These are phyloP conservation scores for Yponomeuta evonymella DNA, from an alignment of 2,888 invertebrate genomes.

Conservation along the genomic window DNA sequence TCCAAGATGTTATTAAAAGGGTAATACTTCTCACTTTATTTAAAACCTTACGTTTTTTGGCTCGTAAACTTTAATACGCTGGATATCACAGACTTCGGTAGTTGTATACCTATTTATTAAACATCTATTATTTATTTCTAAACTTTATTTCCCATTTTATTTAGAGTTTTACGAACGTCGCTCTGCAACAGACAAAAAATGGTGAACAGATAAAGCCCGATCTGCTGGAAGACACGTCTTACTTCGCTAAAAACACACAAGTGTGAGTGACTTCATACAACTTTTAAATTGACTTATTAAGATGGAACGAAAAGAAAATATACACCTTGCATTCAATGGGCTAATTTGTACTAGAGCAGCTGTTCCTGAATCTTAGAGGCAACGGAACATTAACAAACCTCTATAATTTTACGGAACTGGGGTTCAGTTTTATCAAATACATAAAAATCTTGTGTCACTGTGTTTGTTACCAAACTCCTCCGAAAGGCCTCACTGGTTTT, in stretches of 20 bases:
- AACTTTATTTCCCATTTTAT: not conserved
- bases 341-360: too few relatives aligned
- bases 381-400: too few relatives aligned
- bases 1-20: slow-evolving; percentile 77
- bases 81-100: not conserved
- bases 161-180: slow-evolving; percentile 78
- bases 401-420: too few relatives aligned
- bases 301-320: too few relatives aligned
- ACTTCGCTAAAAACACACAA: slow-evolving; percentile 74
- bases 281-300: not conserved
- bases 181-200: slow-evolving; percentile 66
- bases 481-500: too few relatives aligned
- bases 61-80: not conserved
- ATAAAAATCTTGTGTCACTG: too few relatives aligned
- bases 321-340: too few relatives aligned
- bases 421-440: too few relatives aligned
- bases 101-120: not conserved
- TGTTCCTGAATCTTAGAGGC: too few relatives aligned
- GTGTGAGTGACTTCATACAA: slow-evolving; percentile 57
- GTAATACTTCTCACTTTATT: slow-evolving; percentile 35
- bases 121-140: not conserved
- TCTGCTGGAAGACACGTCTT: slow-evolving; percentile 68
- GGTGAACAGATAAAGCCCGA: slow-evolving; percentile 64
- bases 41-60: not conserved
- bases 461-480: too few relatives aligned